These are phyloP conservation scores for Agapostemon virescens DNA, from an alignment of 2,888 invertebrate genomes.

Conservation along the genomic window DNA sequence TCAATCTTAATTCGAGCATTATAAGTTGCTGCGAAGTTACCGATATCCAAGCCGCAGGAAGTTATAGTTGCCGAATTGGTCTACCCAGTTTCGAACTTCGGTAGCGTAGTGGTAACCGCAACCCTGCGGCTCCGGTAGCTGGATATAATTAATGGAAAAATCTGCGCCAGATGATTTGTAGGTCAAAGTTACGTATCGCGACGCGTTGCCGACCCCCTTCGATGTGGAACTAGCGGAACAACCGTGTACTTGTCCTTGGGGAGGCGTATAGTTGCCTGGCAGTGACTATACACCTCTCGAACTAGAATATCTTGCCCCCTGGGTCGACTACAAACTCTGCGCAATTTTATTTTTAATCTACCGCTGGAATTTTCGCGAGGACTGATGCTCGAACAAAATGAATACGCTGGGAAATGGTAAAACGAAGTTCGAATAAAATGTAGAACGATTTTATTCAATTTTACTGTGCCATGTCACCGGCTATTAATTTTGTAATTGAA, in stretches of 20 bases:
- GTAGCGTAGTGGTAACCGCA: slow-evolving; percentile 33
- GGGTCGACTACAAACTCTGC: neutral
- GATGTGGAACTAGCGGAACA: neutral
- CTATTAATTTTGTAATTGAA: too few relatives aligned
- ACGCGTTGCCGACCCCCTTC: neutral
- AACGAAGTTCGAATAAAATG: too few relatives aligned
- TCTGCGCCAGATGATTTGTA: slow-evolving; percentile 36
- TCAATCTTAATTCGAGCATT: slow-evolving; percentile 45
- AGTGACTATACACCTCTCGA: neutral
- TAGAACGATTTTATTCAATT: too few relatives aligned
- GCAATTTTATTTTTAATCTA: neutral
- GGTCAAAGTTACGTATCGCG: slow-evolving; percentile 35
- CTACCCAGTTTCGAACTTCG: slow-evolving; percentile 45
- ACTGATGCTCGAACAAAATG: too few relatives aligned
- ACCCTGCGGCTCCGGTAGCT: slow-evolving; percentile 26
- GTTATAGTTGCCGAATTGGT: slow-evolving; percentile 44
- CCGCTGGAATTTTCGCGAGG: too few relatives aligned
- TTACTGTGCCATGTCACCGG: too few relatives aligned
- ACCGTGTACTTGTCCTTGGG: neutral
- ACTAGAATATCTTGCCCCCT: neutral
- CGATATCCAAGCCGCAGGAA: slow-evolving; percentile 47
- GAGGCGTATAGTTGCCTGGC: neutral
- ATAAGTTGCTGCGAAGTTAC: slow-evolving; percentile 47
- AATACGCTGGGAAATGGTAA: too few relatives aligned
- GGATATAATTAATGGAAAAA: slow-evolving; percentile 51